Base-by-base conservation (phyloP, 2,888 invertebrate species). In the Polydrusus cervinus region DNA sequence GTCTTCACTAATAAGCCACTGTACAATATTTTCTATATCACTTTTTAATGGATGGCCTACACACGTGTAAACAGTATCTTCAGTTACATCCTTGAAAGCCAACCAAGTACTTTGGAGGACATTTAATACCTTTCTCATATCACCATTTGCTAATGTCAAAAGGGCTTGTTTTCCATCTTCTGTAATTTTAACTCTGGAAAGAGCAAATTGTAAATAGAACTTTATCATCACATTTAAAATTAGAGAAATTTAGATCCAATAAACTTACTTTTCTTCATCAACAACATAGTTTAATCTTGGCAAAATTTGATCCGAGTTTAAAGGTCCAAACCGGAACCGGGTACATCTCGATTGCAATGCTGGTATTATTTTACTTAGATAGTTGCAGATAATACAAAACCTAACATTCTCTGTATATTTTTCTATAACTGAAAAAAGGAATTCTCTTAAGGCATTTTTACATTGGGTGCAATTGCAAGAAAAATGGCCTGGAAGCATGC, bases 381-480 rank as follows among this genome's bases (percentile, higher is more conserved):
- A 99, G 88, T 99, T 99, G 88, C 99, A 98, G 83, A 99, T 99
- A 75, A 99, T 94, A 87, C 99, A 99, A 87, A 99, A 99, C 9
- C 99, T 90, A 3, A 98, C 97, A 87, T 99, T 99, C 80, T 98
- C 98, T 11, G 99, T 99, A 86, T 97, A 99, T 87, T 99, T 99
- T 87, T 99, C 99, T 84, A 99, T 98, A 82, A 99, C 97, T 97
- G 89, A 81, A 90, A 88, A 74, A 81, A 83, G 82, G 82, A 43
- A 34, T 9, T 9, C 3, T 34, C 34, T 34, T 34, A n/a, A n/a
- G n/a, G n/a, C n/a, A n/a, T n/a, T n/a, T n/a, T n/a, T n/a, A n/a
- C n/a, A n/a, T n/a, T n/a, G n/a, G n/a, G n/a, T n/a, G n/a, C n/a
- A n/a, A n/a, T n/a, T n/a, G n/a, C n/a, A n/a, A n/a, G n/a, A n/a